Evolutionary conservation across 2,113 vertebrate genomes (phyloP).

Genomic region (Phrynosoma blainvillii): DNA sequence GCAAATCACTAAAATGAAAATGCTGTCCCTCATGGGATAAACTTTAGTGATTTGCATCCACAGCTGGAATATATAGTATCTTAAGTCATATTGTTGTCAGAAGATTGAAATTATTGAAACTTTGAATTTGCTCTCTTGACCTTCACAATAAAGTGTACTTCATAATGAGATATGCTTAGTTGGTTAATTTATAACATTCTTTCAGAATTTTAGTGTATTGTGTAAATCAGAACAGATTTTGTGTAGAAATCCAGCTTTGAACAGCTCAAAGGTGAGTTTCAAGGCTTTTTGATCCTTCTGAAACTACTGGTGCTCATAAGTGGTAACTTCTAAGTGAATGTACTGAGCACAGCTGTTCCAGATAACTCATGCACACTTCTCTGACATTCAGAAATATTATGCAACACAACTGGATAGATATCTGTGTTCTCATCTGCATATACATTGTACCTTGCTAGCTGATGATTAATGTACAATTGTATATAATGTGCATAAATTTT

Average conservation of each 20-base stretch:
- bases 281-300: not conserved
- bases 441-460: not conserved
- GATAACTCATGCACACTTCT: not conserved
- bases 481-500: not conserved
- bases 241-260: not conserved
- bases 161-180: slow-evolving; percentile 80
- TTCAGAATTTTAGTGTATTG: not conserved
- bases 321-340: not conserved
- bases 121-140: slow-evolving; percentile 81
- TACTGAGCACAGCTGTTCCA: not conserved
- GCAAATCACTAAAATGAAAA: slow-evolving; percentile 62
- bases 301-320: not conserved
- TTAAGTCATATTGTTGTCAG: slow-evolving; percentile 77
- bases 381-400: not conserved
- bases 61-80: slow-evolving; percentile 76
- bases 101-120: slow-evolving; percentile 67
- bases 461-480: not conserved
- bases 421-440: not conserved
- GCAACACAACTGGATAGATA: not conserved
- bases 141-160: slow-evolving; percentile 86
- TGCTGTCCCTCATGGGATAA: slow-evolving; percentile 60
- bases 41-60: slow-evolving; percentile 72
- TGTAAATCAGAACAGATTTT: not conserved
- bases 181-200: slow-evolving; percentile 72
- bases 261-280: not conserved